Base-by-base conservation (phyloP, 2,888 invertebrate genomes). In the Onchidella celtica region DNA sequence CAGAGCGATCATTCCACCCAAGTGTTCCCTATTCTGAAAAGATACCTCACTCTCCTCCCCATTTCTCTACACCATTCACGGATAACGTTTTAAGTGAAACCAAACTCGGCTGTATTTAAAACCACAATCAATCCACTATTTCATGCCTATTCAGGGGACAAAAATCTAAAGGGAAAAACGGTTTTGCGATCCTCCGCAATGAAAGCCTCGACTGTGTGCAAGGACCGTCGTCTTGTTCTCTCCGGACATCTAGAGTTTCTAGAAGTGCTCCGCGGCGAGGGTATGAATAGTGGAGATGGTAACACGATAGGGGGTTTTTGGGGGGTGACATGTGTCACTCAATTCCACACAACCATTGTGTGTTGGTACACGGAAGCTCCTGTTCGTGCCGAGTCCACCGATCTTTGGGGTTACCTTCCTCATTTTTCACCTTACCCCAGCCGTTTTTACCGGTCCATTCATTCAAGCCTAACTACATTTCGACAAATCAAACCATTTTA, bases 251-350 rank as follows among this genome's bases (percentile, higher is more conserved):
- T 74, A 11, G 38, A 27, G 38, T 74, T 74, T 57, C 74, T 3
- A 29, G 61, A 11, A 36, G 24, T 24, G 32, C 61, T n/a, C 61
- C 17, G 6, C 0, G 74, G 9, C 74, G 36, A 61, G 27, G 24
- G n/a, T 21, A 34, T 61, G 24, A 74, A 61, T 61, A n/a, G 61
- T 17, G 34, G 36, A 27, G 57, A 36, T 3, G 14, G 74, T 59
- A 74, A 74, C 2, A 9, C 57, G 74, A 74, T 57, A 57, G 24
- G 59, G 74, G 74, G 32, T 74, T 74, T 61, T 59, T n/a, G n/a
- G n/a, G 57, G n/a, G 57, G 36, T 74, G 74, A 61, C 74, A 74
- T 74, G 74, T 74, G 74, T 61, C 74, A 74, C 38, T 74, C 74
- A 74, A 14, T 27, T 14, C 11, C 61, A 17, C 14, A 34, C 34